phyloP scores from a whole-genome alignment of 2,113 vertebrate species.

The Physeter macrocephalus region DNA sequence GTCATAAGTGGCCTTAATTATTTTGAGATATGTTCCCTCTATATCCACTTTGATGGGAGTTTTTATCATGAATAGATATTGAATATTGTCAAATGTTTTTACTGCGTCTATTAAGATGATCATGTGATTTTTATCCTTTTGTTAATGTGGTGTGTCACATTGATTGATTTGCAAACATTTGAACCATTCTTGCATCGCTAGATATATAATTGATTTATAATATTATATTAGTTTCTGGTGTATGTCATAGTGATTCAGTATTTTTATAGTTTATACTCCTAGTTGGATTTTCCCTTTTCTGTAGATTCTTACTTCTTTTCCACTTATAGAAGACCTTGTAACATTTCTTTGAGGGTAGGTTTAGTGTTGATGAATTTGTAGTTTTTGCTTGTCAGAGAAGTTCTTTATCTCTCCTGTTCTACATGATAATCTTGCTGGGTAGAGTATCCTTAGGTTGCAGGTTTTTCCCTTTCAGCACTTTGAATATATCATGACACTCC shows the following conservation, averaged over 20 bases:
- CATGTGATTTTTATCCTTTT: too few relatives aligned
- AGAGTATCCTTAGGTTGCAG: neutral
- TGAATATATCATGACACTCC: neutral
- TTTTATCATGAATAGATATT: too few relatives aligned
- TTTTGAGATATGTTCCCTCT: too few relatives aligned
- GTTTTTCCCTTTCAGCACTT: neutral
- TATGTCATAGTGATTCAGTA: neutral
- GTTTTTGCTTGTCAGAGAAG: neutral
- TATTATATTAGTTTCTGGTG: neutral
- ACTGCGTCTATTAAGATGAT: too few relatives aligned
- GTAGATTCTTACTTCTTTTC: neutral
- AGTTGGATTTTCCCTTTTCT: neutral
- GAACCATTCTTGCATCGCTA: neutral
- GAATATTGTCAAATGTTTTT: too few relatives aligned
- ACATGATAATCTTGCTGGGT: neutral
- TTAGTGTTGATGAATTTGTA: neutral
- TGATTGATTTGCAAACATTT: too few relatives aligned
- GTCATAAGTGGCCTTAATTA: too few relatives aligned
- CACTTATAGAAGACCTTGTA: neutral
- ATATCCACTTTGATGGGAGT: too few relatives aligned
- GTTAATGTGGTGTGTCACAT: too few relatives aligned
- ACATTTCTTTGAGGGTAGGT: neutral
- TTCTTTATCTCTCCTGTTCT: neutral
- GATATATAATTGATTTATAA: neutral
- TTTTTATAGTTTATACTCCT: neutral